Percentiles rank a stretch among this genome's conserved stretches.
These are phyloP conservation scores for Saxidomus purpurata DNA, from an alignment of 1,140 invertebrate genomes.

Conservation along the genomic window DNA sequence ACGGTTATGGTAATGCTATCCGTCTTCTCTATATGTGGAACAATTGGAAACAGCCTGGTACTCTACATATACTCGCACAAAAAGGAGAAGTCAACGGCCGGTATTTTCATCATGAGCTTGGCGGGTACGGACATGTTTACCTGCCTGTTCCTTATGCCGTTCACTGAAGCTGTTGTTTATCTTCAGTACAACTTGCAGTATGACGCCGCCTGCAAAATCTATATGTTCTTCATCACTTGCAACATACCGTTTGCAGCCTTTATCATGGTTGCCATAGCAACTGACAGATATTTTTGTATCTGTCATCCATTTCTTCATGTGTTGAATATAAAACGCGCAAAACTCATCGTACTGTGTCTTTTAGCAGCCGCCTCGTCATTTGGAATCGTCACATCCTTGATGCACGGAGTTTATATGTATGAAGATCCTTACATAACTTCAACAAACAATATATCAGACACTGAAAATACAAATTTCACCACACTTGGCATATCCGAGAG, in stretches of 20 bases:
- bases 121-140: conserved; percentile 84
- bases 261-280: conserved; percentile 85
- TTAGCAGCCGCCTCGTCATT: conserved; percentile 77
- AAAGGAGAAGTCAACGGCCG: conserved; percentile 83
- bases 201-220: conserved; percentile 84
- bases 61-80: conserved; percentile 84
- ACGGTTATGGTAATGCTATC: conserved; percentile 76
- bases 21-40: conserved; percentile 80
- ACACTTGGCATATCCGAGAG: background rate
- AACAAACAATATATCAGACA: conserved; percentile 1
- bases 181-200: conserved; percentile 74
- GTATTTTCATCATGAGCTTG: conserved; percentile 84
- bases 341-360: conserved; percentile 77
- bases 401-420: conserved; percentile 64
- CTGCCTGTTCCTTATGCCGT: conserved; percentile 83
- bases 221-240: conserved; percentile 84
- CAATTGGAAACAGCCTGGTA: conserved; percentile 84
- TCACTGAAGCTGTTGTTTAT: conserved; percentile 81
- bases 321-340: conserved; percentile 80
- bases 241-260: conserved; percentile 84
- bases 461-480: background rate
- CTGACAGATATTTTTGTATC: conserved; percentile 86
- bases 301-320: conserved; percentile 83
- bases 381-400: conserved; percentile 81
- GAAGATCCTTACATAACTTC: background rate